A percentile compares a stretch with the other conserved stretches of the same genome.
Evolutionary conservation across 2,113 vertebrate species (phyloP).

Genomic region (Chelonoidis abingdonii): DNA sequence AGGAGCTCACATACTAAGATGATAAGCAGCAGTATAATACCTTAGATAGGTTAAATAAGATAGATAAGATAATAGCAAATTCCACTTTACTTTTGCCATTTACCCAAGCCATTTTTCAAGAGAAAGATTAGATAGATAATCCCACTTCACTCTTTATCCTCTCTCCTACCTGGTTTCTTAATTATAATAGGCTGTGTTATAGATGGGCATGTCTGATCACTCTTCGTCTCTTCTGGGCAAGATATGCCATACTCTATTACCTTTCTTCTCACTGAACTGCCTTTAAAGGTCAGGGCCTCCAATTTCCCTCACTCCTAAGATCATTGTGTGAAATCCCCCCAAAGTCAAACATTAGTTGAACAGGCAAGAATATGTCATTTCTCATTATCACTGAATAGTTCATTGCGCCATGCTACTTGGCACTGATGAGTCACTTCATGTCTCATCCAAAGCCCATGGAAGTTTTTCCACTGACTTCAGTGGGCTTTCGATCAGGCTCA

Average conservation of each 20-base stretch:
- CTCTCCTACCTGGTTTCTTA: not conserved
- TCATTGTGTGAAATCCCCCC: not conserved
- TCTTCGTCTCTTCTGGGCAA: constrained; percentile 36
- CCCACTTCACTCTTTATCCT: constrained; percentile 35
- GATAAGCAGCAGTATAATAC: not conserved
- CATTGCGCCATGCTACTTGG: accelerated
- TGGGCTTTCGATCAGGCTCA: not conserved
- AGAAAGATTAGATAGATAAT: not conserved
- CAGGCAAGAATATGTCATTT: not conserved
- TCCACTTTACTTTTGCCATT: too few relatives aligned
- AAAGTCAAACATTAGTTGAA: not conserved
- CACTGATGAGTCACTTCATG: not conserved
- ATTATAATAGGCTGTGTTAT: constrained; percentile 48
- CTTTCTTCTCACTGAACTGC: not conserved
- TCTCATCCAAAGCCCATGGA: not conserved
- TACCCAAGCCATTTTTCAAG: too few relatives aligned
- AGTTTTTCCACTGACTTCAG: not conserved
- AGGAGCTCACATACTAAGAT: not conserved
- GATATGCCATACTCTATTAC: constrained; percentile 61
- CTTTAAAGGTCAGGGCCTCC: constrained; percentile 24
- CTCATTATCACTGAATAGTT: not conserved
- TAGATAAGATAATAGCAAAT: not conserved
- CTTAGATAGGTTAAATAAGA: not conserved
- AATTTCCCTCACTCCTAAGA: not conserved
- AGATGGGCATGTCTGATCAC: not conserved